Base-by-base conservation (phyloP, 2,888 invertebrate genomes). In the Drosophila kanekoi region DNA sequence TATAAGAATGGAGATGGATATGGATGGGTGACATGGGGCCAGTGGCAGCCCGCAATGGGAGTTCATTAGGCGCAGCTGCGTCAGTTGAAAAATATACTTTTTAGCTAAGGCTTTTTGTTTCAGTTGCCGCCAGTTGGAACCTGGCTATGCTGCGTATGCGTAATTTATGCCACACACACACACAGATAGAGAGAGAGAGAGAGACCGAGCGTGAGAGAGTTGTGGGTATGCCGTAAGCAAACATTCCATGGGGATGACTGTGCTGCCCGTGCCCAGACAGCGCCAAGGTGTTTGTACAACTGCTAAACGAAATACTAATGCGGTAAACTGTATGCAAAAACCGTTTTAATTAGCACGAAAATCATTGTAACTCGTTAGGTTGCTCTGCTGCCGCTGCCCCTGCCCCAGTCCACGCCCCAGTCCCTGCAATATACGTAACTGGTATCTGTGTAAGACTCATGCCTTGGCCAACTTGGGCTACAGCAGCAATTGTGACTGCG, bases 261-360 rank as follows among this genome's bases (percentile, higher is more conserved):
- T 40, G 49, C 32, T 48, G 35, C 20, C 49, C 57, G 40, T 40
- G 38, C 65, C 38, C 75, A 74, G 70, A 79, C 69, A 74, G 13
- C 43, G 63, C 73, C 65, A 78, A 84, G 81, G 86, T 84, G 84
- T 71, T 78, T 84, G 89, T 78, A 72, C 72, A 86, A 83, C 87
- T 78, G 86, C 81, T 83, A 80, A 86, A 80, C 89, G 83, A 79
- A 84, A 88, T 87, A 84, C 89, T 89, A 85, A 87, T 89, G 86
- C 85, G 85, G 86, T 85, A 81, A 85, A 84, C 89, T 89, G 70
- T 84, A 87, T 84, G 89, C 77, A 90, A 89, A 89, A 89, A 89
- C 83, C 87, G 81, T 89, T 89, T 89, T 89, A 89, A 90, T 89
- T 90, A 90, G 90, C 87, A 85, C 76, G 72, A 77, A 81, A 80